phyloP scores from a whole-genome alignment of 2,888 invertebrate genomes.

The Troides aeacus region DNA sequence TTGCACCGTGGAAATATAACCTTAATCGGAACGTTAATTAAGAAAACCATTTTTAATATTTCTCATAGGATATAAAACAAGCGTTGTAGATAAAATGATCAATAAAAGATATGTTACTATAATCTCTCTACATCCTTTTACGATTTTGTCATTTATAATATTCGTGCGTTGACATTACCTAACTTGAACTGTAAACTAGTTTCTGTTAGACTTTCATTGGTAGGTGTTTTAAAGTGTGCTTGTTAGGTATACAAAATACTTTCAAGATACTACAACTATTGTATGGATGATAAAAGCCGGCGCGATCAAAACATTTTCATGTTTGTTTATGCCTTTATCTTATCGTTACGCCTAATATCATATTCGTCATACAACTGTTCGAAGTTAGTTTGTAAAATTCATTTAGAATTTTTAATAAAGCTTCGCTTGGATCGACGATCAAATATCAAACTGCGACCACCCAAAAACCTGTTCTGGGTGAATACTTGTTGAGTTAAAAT shows the following conservation, averaged over 20 bases:
- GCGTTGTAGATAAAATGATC: no score
- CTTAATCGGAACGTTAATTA: not conserved
- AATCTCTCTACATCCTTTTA: slow-evolving; percentile 20
- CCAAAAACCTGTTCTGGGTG: slow-evolving; percentile 10
- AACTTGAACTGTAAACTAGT: slow-evolving; percentile 5
- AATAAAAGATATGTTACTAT: slow-evolving; percentile 20
- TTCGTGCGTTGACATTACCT: slow-evolving; percentile 21
- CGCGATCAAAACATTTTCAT: slow-evolving; percentile 1
- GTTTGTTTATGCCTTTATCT: slow-evolving; percentile 8
- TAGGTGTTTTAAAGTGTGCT: not conserved
- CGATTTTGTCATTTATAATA: slow-evolving; percentile 15
- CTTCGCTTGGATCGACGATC: not conserved
- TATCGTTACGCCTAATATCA: slow-evolving; percentile 1
- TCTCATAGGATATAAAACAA: no score
- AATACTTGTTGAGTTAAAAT: slow-evolving; percentile 2
- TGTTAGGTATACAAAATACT: not conserved
- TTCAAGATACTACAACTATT: not conserved
- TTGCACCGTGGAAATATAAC: not conserved
- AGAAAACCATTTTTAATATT: not conserved
- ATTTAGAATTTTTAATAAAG: not conserved
- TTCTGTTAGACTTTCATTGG: not conserved
- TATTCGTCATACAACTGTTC: not conserved
- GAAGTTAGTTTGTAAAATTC: not conserved
- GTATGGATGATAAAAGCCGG: not conserved
- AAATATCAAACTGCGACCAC: not conserved